These are phyloP conservation scores for Allolobophora icterica DNA, from an alignment of 2,888 invertebrate genomes.

Conservation along the genomic window DNA sequence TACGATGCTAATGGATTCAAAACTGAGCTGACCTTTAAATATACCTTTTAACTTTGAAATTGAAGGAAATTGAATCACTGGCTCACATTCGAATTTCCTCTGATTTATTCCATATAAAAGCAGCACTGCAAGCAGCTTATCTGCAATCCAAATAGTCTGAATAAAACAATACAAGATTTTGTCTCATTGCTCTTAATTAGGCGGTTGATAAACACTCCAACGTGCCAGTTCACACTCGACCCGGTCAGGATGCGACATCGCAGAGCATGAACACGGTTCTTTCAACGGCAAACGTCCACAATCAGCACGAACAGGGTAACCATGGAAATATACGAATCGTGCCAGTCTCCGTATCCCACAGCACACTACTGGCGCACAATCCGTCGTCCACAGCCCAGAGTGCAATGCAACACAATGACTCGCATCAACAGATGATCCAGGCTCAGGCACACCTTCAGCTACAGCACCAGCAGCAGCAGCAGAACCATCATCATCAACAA, in stretches of 20 bases:
- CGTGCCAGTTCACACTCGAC: neutral
- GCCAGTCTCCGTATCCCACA: neutral
- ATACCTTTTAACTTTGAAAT: no score
- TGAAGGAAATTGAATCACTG: no score
- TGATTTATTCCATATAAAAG: no score
- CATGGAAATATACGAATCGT: neutral
- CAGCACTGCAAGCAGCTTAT: no score
- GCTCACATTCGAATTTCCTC: no score
- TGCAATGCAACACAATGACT: neutral
- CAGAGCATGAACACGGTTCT: neutral
- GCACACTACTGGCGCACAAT: neutral
- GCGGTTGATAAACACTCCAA: neutral
- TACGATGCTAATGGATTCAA: neutral
- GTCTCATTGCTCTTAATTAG: neutral
- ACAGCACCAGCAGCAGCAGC: slow-evolving; percentile 32
- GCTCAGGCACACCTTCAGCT: slow-evolving; percentile 20
- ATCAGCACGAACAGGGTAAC: neutral
- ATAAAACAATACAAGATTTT: neutral
- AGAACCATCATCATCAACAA: slow-evolving; percentile 47
- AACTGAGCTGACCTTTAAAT: no score
- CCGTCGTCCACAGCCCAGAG: neutral
- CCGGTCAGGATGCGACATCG: neutral
- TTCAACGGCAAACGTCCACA: neutral
- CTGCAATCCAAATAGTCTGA: no score
- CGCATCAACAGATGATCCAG: neutral